Evolutionary conservation across 2,797 vertebrate species (phyloP), one percentile per base, ranked within the genome.

Genomic region (Tachyglossus aculeatus): DNA sequence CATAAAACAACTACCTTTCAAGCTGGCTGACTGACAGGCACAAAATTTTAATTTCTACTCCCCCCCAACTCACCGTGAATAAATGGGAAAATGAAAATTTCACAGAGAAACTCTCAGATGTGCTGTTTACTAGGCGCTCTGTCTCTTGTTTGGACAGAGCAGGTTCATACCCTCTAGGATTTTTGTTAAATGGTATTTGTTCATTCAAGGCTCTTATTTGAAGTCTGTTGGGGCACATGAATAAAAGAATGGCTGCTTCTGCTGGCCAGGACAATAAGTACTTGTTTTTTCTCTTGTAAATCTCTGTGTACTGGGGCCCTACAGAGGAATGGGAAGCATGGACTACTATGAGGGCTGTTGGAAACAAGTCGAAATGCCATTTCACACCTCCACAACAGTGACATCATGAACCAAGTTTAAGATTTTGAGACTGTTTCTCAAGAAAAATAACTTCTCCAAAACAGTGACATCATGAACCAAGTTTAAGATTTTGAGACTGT

Each of bases 271-370:
- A 39, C 7, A 71, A 19, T 25, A 1, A 1, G 21, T 52, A 37
- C 37, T 74, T 71, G 22, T 62, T 73, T 48, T 60, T 57, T 47
- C 60, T 67, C 5, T 1, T 22, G 3, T 44, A 67, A 55, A 34
- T 24, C 9, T 18, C 38, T 18, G 9, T 24, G 31, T 48, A 31
- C 40, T 77, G 27, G 4, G 29, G 51, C 27, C 15, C 34, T 38
- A 0, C 0, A 43, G 31, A 66, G 29, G 41, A 56, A 27, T 3
- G 0, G 7, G 24, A 15, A 73, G 15, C 3, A 4, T n/a, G 14
- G 47, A 79, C 65, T 41, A 38, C 25, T 9, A 14, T 0, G 5
- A 48, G 4, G 48, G 45, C 32, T 24, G 29, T 18, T 10, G 1
- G n/a, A 51, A 57, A 31, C 24, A 14, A 58, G 44, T 50, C 33